Base-by-base conservation (phyloP, 1,140 invertebrate genomes). In the Zeugodacus cucurbitae region DNA sequence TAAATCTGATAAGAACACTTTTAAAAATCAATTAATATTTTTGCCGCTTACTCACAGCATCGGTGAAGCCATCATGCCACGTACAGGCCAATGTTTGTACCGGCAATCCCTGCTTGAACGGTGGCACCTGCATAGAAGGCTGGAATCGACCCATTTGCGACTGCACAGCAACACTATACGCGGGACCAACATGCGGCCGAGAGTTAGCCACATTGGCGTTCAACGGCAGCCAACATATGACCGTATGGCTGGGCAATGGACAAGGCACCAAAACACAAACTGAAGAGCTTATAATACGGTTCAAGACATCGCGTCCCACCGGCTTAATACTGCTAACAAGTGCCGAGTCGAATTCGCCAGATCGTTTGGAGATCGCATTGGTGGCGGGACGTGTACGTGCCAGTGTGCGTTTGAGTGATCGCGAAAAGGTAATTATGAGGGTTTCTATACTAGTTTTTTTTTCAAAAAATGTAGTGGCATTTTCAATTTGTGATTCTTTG, bases 71-170 rank as follows among this genome's bases (percentile, higher is more conserved):
- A 14, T 96, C 97, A 29, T 98, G 97, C 93, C 97, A 97, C 92
- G 96, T 96, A 58, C 96, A 97, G 89, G 94, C 96, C 62, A 95
- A 96, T 87, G 97, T 98, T 90, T 99, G 98, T 93, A 89, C 88
- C 34, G 91, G 91, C 14, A 95, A 95, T 57, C 98, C 98, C 0
- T 99, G 99, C 93, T 96, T 98, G 92, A 98, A 99, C 92, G 96
- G 96, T 26, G 98, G 98, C 20, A 94, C 95, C 44, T 99, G 99
- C 94, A 94, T 95, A 20, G 98, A 99, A 94, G 99, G 98, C 8
- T 99, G 98, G 98, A 99, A 99, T 94, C 95, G 98, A 89, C 98
- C 98, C 91, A 95, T 98, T 70, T 99, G 99, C 93, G 98, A 99
- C 94, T 99, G 99, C 93, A 96, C 97, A 11, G 95, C 95, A 7